Conservation (phyloP, 2,888 invertebrate genomes). For the Strigamia crassipes region DNA sequence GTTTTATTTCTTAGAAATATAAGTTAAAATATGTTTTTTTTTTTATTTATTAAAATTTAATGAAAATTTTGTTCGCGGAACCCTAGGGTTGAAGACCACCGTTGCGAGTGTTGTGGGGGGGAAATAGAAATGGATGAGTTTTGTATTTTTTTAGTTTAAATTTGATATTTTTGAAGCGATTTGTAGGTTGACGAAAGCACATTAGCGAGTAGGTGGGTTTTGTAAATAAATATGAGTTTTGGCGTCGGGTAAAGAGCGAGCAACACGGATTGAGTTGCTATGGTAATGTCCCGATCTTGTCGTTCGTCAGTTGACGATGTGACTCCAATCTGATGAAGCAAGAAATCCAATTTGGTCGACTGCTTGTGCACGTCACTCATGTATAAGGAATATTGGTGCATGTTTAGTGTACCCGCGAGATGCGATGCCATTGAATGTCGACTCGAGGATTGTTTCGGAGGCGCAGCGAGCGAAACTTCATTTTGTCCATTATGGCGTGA, state of each 20-base stretch:
- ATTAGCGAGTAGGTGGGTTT: not conserved
- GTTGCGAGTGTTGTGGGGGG: too few relatives aligned
- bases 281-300: slow-evolving; percentile 49
- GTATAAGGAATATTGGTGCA: slow-evolving; percentile 35
- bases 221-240: slow-evolving; percentile 11
- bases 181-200: not conserved
- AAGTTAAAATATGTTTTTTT: too few relatives aligned
- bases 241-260: not conserved
- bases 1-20: too few relatives aligned
- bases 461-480: not conserved
- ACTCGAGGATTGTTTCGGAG: not conserved
- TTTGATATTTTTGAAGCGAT: not conserved
- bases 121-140: not conserved
- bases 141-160: not conserved
- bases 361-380: slow-evolving; percentile 42
- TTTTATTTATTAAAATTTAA: too few relatives aligned
- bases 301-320: slow-evolving; percentile 39
- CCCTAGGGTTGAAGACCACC: too few relatives aligned
- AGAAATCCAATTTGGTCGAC: slow-evolving; percentile 39
- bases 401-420: slow-evolving; percentile 39
- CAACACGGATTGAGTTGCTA: slow-evolving; percentile 48
- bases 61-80: too few relatives aligned
- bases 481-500: not conserved
- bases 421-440: slow-evolving; percentile 23
- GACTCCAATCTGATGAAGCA: slow-evolving; percentile 31